Percentiles rank a stretch among this genome's conserved stretches.
Conservation (phyloP, 2,888 invertebrate species). For the Drosophila nr. fundita region DNA sequence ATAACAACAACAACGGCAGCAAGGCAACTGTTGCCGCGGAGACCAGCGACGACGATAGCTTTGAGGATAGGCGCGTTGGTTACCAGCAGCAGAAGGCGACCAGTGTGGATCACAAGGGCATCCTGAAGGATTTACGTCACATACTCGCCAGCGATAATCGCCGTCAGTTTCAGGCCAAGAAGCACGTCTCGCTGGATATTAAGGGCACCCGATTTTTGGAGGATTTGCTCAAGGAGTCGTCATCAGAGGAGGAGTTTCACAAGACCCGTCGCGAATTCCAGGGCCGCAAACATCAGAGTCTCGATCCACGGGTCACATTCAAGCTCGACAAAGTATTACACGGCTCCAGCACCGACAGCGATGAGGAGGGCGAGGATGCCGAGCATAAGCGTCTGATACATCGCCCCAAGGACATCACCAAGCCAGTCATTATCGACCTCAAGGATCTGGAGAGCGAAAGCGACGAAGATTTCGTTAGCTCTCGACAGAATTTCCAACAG, state of each 20-base stretch:
- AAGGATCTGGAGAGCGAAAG: constrained; percentile 85
- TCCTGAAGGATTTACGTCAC: constrained; percentile 84
- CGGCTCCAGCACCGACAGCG: constrained; percentile 83
- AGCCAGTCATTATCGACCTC: constrained; percentile 85
- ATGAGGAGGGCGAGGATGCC: constrained; percentile 83
- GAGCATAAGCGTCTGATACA: constrained; percentile 84
- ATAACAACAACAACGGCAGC: constrained; percentile 1
- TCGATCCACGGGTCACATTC: constrained; percentile 85
- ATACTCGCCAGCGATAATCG: constrained; percentile 84
- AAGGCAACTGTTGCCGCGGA: constrained; percentile 51
- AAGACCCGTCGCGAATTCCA: constrained; percentile 85
- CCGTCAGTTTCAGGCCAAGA: constrained; percentile 84
- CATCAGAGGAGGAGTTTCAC: constrained; percentile 85
- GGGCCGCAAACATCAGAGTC: constrained; percentile 85
- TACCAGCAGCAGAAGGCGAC: constrained; percentile 85
- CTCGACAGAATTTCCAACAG: constrained; percentile 88
- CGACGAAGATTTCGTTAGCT: constrained; percentile 86
- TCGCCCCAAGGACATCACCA: constrained; percentile 84
- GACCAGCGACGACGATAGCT: constrained; percentile 85
- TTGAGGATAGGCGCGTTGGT: constrained; percentile 84
- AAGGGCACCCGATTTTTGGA: constrained; percentile 84
- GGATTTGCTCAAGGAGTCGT: constrained; percentile 84
- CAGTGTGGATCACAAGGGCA: constrained; percentile 85
- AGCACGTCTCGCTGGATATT: constrained; percentile 85
- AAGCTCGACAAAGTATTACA: constrained; percentile 84